Base-by-base conservation (phyloP, 2,888 invertebrate genomes). In the Aquatica leii region DNA sequence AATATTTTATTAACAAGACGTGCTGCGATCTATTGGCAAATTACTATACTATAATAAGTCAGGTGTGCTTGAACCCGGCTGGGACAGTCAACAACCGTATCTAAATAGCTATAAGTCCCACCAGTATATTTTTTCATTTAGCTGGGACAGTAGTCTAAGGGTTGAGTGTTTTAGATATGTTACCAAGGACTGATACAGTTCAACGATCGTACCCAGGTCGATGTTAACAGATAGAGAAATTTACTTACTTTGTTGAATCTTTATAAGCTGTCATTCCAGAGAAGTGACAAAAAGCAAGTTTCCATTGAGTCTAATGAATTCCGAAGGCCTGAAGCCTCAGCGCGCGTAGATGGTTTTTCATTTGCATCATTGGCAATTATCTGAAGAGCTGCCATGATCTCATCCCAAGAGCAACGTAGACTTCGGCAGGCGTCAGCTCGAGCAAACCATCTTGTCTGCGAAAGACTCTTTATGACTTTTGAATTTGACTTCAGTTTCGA, bases 211-310 rank as follows among this genome's bases (percentile, higher is more conserved):
- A 9, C 11, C 40, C 40, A 40, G 2, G 24, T 40, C 14, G 48
- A 48, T 20, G 48, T 18, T 48, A 12, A 20, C 48, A 5, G 24
- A 50, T 31, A 14, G 31, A 50, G 31, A 50, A 24, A 31, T 6
- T 40, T 53, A 11, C 20, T 53, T n/a, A 41, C 20, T 37, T 40
- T 20, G 24, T 53, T 53, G 21, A 37, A 53, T 18, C 53, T 53
- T 37, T 40, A 14, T n/a, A 52, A 35, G 8, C 34, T 35, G 14
- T 34, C 35, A 17, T 34, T 35, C 52, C 52, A 50, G 31, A 24
- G 50, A 50, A 50, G 50, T 50, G 31, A 9, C 24, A 34, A 50
- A 50, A 50, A 50, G 50, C 50, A 49, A 49, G 21, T 50, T 50
- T 50, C 24, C 31, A 50, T 50, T n/a, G 50, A 50, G 50, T 50